Base-by-base conservation (phyloP, 2,113 vertebrate genomes). In the Microcebus griseorufus region DNA sequence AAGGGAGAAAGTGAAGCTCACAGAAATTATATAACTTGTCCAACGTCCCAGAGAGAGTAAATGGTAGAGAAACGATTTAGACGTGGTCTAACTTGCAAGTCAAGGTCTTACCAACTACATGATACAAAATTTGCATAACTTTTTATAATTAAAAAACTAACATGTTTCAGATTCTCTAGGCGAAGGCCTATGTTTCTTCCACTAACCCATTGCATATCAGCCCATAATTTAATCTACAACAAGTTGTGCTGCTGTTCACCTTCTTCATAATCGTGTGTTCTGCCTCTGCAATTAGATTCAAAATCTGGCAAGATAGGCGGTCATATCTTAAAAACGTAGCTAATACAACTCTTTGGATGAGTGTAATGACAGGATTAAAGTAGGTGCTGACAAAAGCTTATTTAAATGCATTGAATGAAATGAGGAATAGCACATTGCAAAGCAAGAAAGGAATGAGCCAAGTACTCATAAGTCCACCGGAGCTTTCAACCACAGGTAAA, bases 391-490 rank as follows among this genome's bases (percentile, higher is more conserved):
- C 22, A 25, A n/a, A 82, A 60, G 9, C 29, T 67, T 18, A 60
- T 39, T 72, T 18, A 42, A 23, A 25, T 1, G 5, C 34, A 39
- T 12, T 11, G 9, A 62, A 32, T 27, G 20, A 27, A 39, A 29
- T 9, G 23, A 18, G 65, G 9, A 16, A n/a, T 23, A 69, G n/a
- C 6, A 22, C 18, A 10, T 34, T 6, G 11, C 18, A 2, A 17
- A 2, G 14, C 2, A 60, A 79, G 58, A 32, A 2, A 37, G 17
- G 9, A 73, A 13, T 2, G 3, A 87, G 34, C 4, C 27, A 86
- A 39, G 5, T n/a, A 48, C 23, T 20, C 2, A 11, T 76, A 1
- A 2, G 9, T 29, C 14, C 62, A 17, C 3, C 1, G 37, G 53
- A 45, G 22, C 25, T 79, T 81, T 62, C 6, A 4, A 51, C 22